These are phyloP conservation scores for Protomyctophum bolini DNA, from an alignment of 2,113 vertebrate species.

Conservation along the genomic window DNA sequence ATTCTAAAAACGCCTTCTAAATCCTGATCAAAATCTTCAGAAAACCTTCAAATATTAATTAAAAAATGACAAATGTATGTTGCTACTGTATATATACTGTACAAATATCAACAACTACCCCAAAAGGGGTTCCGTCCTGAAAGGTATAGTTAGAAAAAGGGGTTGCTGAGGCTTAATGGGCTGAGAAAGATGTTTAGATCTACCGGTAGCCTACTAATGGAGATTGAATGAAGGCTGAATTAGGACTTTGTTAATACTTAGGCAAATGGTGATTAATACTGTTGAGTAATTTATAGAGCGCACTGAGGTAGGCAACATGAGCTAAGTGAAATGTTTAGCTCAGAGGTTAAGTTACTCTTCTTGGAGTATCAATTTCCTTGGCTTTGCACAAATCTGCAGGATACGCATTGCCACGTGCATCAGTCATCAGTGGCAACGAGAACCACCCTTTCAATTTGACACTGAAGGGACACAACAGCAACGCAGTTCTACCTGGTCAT, in stretches of 20 bases:
- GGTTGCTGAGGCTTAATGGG: neutral
- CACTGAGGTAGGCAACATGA: slow-evolving; percentile 36
- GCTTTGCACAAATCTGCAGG: neutral
- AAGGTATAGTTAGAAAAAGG: no score
- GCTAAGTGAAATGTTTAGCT: slow-evolving; percentile 42
- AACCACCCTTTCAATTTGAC: slow-evolving; percentile 22
- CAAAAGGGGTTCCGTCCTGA: no score
- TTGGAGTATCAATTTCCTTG: slow-evolving; percentile 22
- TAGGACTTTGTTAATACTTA: slow-evolving; percentile 46
- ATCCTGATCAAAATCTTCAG: no score
- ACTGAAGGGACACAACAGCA: slow-evolving; percentile 4
- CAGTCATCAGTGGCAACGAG: neutral
- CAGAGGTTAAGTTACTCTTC: slow-evolving; percentile 29
- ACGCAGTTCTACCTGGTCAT: neutral
- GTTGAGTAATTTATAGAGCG: slow-evolving; percentile 7
- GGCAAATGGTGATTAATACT: slow-evolving; percentile 28
- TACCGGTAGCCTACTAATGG: neutral
- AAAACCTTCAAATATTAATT: no score
- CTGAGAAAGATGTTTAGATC: slow-evolving; percentile 7
- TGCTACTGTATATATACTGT: neutral
- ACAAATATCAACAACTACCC: neutral
- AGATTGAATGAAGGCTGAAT: slow-evolving; percentile 1
- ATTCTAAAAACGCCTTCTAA: no score
- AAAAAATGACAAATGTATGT: no score
- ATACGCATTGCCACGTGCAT: slow-evolving; percentile 12